Percentiles rank a stretch among this genome's conserved stretches.
These are phyloP conservation scores for Atractosteus spatula DNA, from an alignment of 2,113 vertebrate species.

Conservation along the genomic window DNA sequence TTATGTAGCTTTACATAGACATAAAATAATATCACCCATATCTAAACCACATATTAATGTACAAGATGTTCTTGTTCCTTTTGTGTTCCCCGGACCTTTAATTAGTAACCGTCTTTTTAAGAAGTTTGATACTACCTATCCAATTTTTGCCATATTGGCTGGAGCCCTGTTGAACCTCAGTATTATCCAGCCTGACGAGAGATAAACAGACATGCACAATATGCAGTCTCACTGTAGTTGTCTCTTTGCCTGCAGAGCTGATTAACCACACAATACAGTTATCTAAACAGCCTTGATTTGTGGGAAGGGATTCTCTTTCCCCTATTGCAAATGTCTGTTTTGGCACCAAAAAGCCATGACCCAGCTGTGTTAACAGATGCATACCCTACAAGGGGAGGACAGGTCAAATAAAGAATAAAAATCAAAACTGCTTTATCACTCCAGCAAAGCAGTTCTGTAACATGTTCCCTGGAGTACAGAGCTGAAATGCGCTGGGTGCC, in stretches of 20 bases:
- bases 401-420: neutral
- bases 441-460: neutral
- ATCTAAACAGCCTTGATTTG: neutral
- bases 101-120: too few species aligned
- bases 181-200: neutral
- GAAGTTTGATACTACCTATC: too few species aligned
- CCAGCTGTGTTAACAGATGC: neutral
- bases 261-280: neutral
- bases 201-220: neutral
- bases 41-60: too few species aligned
- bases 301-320: neutral
- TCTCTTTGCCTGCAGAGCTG: neutral
- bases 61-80: too few species aligned
- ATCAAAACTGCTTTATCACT: neutral
- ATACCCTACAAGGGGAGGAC: neutral
- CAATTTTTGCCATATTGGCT: too few species aligned
- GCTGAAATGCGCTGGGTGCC: neutral
- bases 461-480: neutral
- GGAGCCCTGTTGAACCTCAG: neutral
- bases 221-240: neutral
- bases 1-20: too few species aligned
- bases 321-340: neutral
- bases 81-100: too few species aligned
- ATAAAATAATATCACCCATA: too few species aligned
- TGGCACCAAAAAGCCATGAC: neutral